These are phyloP conservation scores for Camarhynchus parvulus DNA, from an alignment of 2,113 vertebrate species.

Conservation along the genomic window DNA sequence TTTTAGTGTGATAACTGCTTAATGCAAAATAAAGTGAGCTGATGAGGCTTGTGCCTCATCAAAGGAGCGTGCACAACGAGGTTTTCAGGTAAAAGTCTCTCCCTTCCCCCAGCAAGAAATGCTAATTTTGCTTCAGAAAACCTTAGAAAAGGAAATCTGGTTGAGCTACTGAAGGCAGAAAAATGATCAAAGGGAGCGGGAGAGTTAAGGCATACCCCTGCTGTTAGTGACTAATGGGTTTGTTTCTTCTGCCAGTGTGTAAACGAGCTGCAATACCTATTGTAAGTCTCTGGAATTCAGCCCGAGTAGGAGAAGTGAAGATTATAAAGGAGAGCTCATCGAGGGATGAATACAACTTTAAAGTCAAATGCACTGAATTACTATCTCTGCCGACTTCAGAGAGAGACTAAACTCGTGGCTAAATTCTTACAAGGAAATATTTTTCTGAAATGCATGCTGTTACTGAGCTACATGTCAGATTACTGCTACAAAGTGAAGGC, in stretches of 20 bases:
- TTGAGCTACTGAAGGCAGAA: conserved; percentile 29
- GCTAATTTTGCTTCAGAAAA: conserved; percentile 34
- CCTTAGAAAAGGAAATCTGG: background rate
- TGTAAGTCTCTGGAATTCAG: conserved; percentile 18
- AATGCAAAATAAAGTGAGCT: background rate
- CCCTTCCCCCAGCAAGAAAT: background rate
- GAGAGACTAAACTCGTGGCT: background rate
- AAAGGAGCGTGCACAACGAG: background rate
- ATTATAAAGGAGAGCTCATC: conserved; percentile 21
- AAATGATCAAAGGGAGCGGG: conserved; percentile 42
- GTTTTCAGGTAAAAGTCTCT: conserved; percentile 5
- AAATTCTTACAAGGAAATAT: conserved; percentile 25
- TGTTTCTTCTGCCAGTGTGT: conserved; percentile 32
- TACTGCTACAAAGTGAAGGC: background rate
- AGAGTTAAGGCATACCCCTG: conserved; percentile 31
- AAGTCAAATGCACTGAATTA: conserved; percentile 46
- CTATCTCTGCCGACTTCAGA: conserved; percentile 16
- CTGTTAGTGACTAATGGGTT: conserved; percentile 60
- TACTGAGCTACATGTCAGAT: background rate
- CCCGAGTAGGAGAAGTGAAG: background rate
- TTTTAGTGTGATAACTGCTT: background rate
- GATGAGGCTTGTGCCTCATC: background rate
- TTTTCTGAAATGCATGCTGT: conserved; percentile 18
- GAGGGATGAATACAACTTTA: conserved; percentile 12
- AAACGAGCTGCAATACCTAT: conserved; percentile 27